These are phyloP conservation scores for Atta colombica DNA, from an alignment of 1,140 invertebrate genomes.

Conservation along the genomic window DNA sequence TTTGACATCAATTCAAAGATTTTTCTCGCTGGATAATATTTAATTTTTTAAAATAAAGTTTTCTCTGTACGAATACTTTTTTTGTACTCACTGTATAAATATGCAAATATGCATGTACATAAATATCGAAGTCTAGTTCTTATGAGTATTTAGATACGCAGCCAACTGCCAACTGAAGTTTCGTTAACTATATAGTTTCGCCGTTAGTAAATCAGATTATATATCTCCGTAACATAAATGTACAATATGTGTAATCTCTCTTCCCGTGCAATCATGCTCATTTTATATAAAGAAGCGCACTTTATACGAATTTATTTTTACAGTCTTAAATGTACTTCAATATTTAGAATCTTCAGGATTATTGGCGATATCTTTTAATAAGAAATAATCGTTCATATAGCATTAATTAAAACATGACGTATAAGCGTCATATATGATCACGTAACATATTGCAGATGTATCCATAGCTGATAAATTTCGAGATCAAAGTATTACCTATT, in stretches of 20 bases:
- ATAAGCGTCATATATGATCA: neutral
- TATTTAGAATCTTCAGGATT: neutral
- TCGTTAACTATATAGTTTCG: neutral
- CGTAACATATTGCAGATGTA: neutral
- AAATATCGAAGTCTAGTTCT: slow-evolving; percentile 43
- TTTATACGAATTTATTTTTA: neutral
- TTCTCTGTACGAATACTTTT: too few species aligned
- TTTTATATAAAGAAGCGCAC: neutral
- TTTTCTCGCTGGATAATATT: too few species aligned
- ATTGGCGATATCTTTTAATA: neutral
- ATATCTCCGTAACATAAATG: neutral
- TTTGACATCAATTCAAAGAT: too few species aligned
- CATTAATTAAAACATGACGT: neutral
- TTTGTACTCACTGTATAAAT: neutral
- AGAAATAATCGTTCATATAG: neutral
- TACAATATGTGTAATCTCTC: neutral
- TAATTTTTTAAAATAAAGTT: too few species aligned
- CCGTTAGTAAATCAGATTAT: neutral
- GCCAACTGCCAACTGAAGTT: neutral
- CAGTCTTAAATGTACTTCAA: neutral
- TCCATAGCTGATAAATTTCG: neutral
- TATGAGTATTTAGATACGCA: slow-evolving; percentile 30
- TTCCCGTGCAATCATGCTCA: neutral
- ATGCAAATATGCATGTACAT: neutral
- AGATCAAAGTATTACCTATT: neutral